Evolutionary conservation across 2,113 vertebrate species (phyloP), one percentile per base, ranked within the genome.

Genomic region (Ictalurus punctatus): DNA sequence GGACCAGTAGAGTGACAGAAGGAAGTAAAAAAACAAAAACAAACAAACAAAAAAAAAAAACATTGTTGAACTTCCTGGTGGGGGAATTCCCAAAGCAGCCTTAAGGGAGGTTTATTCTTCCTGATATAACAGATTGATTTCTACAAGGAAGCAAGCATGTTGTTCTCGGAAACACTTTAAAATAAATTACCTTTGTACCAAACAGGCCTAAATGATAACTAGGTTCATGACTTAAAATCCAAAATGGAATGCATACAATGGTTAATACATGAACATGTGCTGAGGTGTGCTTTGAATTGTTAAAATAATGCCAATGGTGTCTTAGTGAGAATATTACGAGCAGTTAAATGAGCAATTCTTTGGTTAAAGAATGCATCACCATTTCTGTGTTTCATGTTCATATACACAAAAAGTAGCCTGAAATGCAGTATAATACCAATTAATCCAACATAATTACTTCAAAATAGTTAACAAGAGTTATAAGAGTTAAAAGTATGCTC

Each of bases 21-120:
- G 74, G 84, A 83, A 74, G 59, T 87, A 83, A 84, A 63, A 48
- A 44, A 44, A 44, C 44, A 44, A 44, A 44, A 44, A 44, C 44
- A 44, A 44, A 44, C 4, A 44, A 4, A 44, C 2, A 44, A 44
- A 44, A 44, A 44, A 44, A 44, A 44, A 4, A 88, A 89, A 88
- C 79, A 63, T 25, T 86, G 23, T 48, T 58, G 40, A 85, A 90
- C 85, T 91, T 91, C 90, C 90, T 88, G 86, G 83, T 90, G 52
- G 88, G 81, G 91, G 76, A 92, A 90, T 87, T 91, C 84, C 91
- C 89, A 80, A 16, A 61, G 63, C 69, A 58, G 27, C 59, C 44
- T 73, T 30, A 82, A 88, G 86, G 52, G 67, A 80, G 69, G 44
- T 37, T 65, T 87, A 63, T 83, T 73, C 67, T 92, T 92, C 90